Base-by-base conservation (phyloP, 2,797 vertebrate species). In the Diceros bicornis region DNA sequence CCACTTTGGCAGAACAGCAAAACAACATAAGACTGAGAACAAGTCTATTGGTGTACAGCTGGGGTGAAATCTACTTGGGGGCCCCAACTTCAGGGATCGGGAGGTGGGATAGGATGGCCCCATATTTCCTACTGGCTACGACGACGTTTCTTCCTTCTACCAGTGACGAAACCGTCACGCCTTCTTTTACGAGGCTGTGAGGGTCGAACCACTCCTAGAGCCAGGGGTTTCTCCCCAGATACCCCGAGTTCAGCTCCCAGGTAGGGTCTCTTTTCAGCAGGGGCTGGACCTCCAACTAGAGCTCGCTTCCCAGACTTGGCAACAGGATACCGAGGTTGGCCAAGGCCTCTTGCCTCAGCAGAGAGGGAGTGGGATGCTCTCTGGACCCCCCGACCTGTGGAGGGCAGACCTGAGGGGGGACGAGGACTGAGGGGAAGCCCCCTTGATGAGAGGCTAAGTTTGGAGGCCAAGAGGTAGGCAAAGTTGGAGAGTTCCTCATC, bases 401-500 rank as follows among this genome's bases (percentile, higher is more conserved):
- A 66, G 1, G 89, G 23, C 37, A 62, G 57, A 78, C 77, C 82
- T 25, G 78, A 69, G 20, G 64, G n/a, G 9, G 57, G 83, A 3
- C 0, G 2, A 92, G 90, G 62, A 78, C 84, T 34, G 12, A 95
- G 17, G 55, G 86, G 57, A 92, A 75, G n/a, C 20, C 72, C 69
- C 20, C 44, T 77, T 0, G 96, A 75, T 0, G 97, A 98, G 1
- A 98, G 91, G 75, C 89, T 97, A 32, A 98, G 98, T 90, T 98
- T 98, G 25, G 98, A 98, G 6, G 98, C 97, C 86, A 98, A 95
- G 86, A 98, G 96, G 37, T 92, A 96, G 50, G 98, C 95, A 79
- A 98, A 98, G 32, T 81, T 89, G 18, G 97, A 97, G 41, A 98
- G 89, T 18, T 97, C 97, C n/a, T 97, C 71, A 23, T 98, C 98